phyloP scores from a whole-genome alignment of 2,113 vertebrate genomes.

The Cinclus mexicanus region DNA sequence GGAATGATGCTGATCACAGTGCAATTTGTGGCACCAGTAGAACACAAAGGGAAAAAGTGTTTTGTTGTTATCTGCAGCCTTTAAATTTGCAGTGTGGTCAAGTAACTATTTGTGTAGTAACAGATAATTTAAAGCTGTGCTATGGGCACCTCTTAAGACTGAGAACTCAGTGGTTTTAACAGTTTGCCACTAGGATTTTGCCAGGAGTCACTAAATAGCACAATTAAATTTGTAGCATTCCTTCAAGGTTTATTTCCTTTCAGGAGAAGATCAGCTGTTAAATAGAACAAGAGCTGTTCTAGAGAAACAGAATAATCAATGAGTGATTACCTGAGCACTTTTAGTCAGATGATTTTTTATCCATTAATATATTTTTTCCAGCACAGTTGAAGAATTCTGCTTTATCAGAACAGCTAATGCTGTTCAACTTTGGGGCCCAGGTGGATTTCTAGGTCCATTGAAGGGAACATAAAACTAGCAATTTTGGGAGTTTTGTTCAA shows the following conservation, averaged over 20 bases:
- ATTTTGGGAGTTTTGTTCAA: not conserved
- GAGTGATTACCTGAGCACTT: not conserved
- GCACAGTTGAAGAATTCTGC: not conserved
- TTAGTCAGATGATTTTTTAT: not conserved
- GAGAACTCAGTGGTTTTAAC: not conserved
- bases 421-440: not conserved
- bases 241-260: not conserved
- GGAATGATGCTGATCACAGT: accelerated
- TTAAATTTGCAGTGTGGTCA: not conserved
- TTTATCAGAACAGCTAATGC: not conserved
- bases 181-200: not conserved
- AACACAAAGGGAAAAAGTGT: not conserved
- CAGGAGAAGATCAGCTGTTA: not conserved
- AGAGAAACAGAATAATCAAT: not conserved
- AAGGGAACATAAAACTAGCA: not conserved
- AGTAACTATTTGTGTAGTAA: not conserved
- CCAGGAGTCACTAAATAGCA: not conserved
- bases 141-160: not conserved
- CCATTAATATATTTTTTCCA: not conserved
- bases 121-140: not conserved
- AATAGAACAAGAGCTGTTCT: not conserved
- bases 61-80: not conserved
- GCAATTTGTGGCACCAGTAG: not conserved
- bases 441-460: not conserved
- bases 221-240: not conserved